Percentiles rank a stretch among this genome's conserved stretches.
Conservation (phyloP, 2,797 vertebrate genomes). For the Mus caroli region DNA sequence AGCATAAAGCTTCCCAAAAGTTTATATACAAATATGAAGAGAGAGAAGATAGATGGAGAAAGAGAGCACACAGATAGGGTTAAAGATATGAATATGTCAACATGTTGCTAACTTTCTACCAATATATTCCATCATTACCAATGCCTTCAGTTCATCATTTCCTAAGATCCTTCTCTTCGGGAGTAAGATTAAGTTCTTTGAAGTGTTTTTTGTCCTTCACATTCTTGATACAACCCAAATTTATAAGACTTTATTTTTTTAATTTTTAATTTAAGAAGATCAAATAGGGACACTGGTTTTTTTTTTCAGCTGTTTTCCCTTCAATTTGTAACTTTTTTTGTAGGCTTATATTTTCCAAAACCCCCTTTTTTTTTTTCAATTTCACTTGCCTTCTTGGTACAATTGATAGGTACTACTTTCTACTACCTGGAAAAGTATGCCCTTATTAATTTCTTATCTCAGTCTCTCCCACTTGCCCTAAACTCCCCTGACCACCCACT, state of each 20-base stretch:
- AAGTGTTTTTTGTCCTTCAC: constrained; percentile 44
- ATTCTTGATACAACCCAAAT: neutral
- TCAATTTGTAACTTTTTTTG: neutral
- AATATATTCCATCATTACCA: neutral
- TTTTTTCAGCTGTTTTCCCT: constrained; percentile 3
- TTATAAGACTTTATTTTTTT: neutral
- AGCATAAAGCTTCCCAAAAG: neutral
- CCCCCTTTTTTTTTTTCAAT: too few species aligned
- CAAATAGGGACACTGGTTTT: neutral
- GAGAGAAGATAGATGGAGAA: neutral
- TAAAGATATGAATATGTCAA: neutral
- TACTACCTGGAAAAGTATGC: too few species aligned
- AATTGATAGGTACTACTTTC: too few species aligned
- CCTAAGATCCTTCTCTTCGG: neutral
- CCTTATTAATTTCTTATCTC: too few species aligned
- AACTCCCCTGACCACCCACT: too few species aligned
- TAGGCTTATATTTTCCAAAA: too few species aligned
- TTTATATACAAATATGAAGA: neutral
- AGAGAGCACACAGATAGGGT: too few species aligned
- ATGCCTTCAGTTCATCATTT: neutral
- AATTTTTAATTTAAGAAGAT: too few species aligned
- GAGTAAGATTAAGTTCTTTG: neutral
- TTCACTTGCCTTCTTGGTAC: too few species aligned
- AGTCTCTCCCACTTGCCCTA: too few species aligned
- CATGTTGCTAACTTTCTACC: neutral